Evolutionary conservation across 2,888 invertebrate species (phyloP).

Genomic region (Archips crataeganus): DNA sequence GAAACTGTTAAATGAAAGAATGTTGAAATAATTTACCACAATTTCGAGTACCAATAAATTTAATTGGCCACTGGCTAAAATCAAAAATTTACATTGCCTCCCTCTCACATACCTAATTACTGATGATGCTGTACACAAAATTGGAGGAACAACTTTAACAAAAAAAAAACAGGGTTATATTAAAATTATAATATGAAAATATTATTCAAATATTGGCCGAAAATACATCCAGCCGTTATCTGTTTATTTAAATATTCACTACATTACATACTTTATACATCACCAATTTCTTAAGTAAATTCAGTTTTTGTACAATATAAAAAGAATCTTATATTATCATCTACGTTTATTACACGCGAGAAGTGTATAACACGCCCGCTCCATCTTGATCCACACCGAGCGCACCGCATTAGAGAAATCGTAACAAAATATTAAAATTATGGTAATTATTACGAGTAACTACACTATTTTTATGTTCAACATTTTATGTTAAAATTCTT

Average conservation of each 20-base stretch:
- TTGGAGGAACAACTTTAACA: conserved; percentile 82
- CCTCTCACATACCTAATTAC: conserved; percentile 67
- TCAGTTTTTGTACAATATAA: conserved; percentile 86
- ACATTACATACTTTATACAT: conserved; percentile 83
- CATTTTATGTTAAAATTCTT: conserved; percentile 84
- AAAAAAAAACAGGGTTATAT: conserved; percentile 85
- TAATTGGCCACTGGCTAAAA: conserved; percentile 85
- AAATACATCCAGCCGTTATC: conserved; percentile 82
- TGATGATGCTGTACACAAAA: conserved; percentile 67
- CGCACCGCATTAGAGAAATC: conserved; percentile 76
- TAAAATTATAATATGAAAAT: conserved; percentile 86
- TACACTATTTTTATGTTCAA: conserved; percentile 84
- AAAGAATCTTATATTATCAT: conserved; percentile 83
- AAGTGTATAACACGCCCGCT: conserved; percentile 76
- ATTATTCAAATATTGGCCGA: conserved; percentile 82
- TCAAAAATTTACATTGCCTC: conserved; percentile 81
- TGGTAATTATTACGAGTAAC: conserved; percentile 84
- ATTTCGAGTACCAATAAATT: conserved; percentile 83
- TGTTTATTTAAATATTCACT: conserved; percentile 85
- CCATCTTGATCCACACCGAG: conserved; percentile 78
- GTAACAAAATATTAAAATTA: conserved; percentile 84
- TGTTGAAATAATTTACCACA: conserved; percentile 72
- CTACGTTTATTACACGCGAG: conserved; percentile 75
- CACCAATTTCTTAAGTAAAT: conserved; percentile 86
- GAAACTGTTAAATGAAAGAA: conserved; percentile 13